Evolutionary conservation across 2,888 invertebrate species (phyloP), one percentile per base, ranked within the genome.

Genomic region (Agonum fuliginosum): DNA sequence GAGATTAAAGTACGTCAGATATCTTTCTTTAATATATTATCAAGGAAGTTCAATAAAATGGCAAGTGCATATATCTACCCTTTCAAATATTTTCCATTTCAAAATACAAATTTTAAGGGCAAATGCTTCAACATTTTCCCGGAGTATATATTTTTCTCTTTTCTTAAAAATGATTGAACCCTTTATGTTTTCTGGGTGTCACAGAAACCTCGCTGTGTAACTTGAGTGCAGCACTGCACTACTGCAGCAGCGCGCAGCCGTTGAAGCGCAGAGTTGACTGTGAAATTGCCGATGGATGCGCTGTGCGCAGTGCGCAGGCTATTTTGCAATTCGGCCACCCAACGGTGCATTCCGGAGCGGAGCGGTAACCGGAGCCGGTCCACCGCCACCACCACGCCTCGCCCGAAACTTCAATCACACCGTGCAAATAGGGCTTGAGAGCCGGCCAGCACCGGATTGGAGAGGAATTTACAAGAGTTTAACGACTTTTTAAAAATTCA

Each of bases 251-350:
- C 30, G 8, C 8, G 30, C 3, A 30, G 14, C 17, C 17, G 12
- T 14, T 17, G 17, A 14, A 17, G 14, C 14, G n/a, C n/a, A n/a
- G n/a, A n/a, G 8, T 30, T 30, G 30, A 41, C 69, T 74, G 74
- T 74, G 74, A 74, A 74, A 74, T 65, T 74, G 43, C 43, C n/a
- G n/a, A n/a, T 41, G 30, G 4, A 30, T 30, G 30, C 3, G 8
- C 27, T 46, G 6, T 46, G 46, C 46, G 17, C 46, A 17, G 14
- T 6, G 22, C 62, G 37, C 73, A 41, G 58, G 24, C 62, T 71
- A 65, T 74, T 74, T 74, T 74, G 74, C 74, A 74, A 74, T 74
- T 74, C 74, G 74, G 74, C 74, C 74, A 74, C 74, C 74, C 74
- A 65, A 62, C 48, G 62, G 27, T 74, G 58, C 58, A 62, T 62